A percentile compares a stretch with the other conserved stretches of the same genome.
Evolutionary conservation across 2,797 vertebrate species (phyloP).

Genomic region (Falco novaeseelandiae): DNA sequence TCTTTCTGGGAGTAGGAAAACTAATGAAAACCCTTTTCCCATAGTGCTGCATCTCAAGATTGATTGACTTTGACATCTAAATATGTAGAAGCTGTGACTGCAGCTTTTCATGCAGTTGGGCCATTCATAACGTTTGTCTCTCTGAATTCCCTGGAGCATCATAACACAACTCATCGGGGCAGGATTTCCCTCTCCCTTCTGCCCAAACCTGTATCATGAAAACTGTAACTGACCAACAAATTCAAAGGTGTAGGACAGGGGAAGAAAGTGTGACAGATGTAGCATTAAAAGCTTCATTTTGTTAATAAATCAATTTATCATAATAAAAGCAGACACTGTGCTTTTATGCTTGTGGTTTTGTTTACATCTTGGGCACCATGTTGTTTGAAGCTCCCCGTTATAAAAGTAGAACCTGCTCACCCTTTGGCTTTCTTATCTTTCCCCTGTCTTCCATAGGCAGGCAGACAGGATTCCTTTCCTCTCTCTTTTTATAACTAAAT

Average conservation of each 20-base stretch:
- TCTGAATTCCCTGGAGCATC: not conserved
- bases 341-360: not conserved
- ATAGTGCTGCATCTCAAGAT: not conserved
- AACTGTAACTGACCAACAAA: not conserved
- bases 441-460: not conserved
- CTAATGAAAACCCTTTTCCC: not conserved
- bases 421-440: not conserved
- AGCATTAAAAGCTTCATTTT: not conserved
- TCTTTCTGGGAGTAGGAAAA: not conserved
- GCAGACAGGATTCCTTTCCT: not conserved
- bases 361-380: not conserved
- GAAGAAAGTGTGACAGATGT: not conserved
- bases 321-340: not conserved
- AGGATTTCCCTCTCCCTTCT: not conserved
- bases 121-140: not conserved
- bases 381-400: not conserved
- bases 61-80: slow-evolving; percentile 18
- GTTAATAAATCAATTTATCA: not conserved
- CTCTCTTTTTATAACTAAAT: not conserved
- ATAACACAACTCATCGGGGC: not conserved
- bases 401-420: not conserved
- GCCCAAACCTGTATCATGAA: not conserved
- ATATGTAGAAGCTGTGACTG: not conserved
- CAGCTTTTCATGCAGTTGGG: not conserved
- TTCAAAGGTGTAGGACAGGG: not conserved